These are phyloP conservation scores for Pachypsylla venusta DNA, from an alignment of 1,140 invertebrate species.

Conservation along the genomic window DNA sequence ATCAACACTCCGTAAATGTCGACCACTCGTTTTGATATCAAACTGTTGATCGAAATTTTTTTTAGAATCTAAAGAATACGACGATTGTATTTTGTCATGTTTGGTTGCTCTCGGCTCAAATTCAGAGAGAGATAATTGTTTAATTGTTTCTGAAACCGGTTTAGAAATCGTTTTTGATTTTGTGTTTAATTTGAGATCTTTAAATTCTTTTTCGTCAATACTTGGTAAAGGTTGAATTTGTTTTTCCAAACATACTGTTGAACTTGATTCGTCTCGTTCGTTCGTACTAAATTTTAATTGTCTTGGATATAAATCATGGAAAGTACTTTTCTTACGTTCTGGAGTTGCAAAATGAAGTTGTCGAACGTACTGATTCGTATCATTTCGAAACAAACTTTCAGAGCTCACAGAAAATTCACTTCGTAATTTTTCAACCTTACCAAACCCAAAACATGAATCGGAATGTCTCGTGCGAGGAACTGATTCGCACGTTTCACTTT, in stretches of 20 bases:
- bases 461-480: background rate
- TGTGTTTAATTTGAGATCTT: background rate
- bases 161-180: background rate
- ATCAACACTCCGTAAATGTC: background rate
- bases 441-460: background rate
- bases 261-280: too few relatives aligned
- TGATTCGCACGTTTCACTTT: constrained; percentile 12
- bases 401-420: background rate
- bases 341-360: constrained; percentile 2
- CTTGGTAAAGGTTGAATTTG: background rate
- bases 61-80: background rate
- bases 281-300: background rate
- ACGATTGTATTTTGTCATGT: constrained; percentile 2
- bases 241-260: too few relatives aligned
- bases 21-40: background rate
- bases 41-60: background rate
- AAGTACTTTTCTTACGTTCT: background rate
- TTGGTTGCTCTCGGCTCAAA: background rate
- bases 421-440: background rate
- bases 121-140: background rate
- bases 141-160: constrained; percentile 2
- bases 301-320: background rate
- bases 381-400: background rate
- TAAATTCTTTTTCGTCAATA: background rate
- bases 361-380: background rate